Conservation (phyloP, 2,113 vertebrate species). For the Hippocampus barbouri region DNA sequence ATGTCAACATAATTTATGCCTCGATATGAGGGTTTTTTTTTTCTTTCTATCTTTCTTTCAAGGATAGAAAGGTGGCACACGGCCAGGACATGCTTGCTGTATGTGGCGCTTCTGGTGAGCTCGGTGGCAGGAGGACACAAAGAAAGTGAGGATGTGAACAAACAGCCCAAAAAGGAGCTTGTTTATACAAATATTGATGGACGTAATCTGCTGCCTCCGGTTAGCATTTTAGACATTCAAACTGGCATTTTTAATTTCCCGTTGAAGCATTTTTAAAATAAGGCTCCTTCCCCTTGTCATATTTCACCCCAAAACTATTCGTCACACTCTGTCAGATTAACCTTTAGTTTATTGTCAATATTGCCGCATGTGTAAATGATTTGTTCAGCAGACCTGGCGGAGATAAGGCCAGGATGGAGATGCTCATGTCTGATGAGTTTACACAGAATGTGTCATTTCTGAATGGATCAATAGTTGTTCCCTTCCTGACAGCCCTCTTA, state of each 20-base stretch:
- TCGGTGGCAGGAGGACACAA: constrained; percentile 40
- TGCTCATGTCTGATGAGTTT: constrained; percentile 54
- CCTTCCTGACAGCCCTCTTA: constrained; percentile 61
- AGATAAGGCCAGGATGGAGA: constrained; percentile 68
- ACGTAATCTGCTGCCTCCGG: constrained; percentile 36
- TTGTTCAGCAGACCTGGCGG: constrained; percentile 45
- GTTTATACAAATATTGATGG: constrained; percentile 53
- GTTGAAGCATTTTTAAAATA: background rate
- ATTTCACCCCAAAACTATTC: background rate
- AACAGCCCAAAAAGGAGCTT: constrained; percentile 52
- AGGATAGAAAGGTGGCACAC: constrained; percentile 41
- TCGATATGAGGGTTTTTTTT: constrained; percentile 55
- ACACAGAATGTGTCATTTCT: constrained; percentile 56
- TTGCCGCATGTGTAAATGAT: constrained; percentile 66
- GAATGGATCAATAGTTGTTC: constrained; percentile 63
- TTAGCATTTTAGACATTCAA: constrained; percentile 26
- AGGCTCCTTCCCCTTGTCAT: background rate
- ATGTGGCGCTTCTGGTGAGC: constrained; percentile 30
- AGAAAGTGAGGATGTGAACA: constrained; percentile 49
- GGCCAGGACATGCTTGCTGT: constrained; percentile 55
- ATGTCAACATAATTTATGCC: constrained; percentile 66
- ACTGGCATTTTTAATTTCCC: constrained; percentile 3
- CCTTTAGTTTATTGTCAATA: constrained; percentile 60
- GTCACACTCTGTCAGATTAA: constrained; percentile 44
- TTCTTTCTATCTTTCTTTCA: constrained; percentile 30